A percentile compares a stretch with the other conserved stretches of the same genome.
Conservation (phyloP, 1,140 invertebrate species). For the Drosophila melanica region DNA sequence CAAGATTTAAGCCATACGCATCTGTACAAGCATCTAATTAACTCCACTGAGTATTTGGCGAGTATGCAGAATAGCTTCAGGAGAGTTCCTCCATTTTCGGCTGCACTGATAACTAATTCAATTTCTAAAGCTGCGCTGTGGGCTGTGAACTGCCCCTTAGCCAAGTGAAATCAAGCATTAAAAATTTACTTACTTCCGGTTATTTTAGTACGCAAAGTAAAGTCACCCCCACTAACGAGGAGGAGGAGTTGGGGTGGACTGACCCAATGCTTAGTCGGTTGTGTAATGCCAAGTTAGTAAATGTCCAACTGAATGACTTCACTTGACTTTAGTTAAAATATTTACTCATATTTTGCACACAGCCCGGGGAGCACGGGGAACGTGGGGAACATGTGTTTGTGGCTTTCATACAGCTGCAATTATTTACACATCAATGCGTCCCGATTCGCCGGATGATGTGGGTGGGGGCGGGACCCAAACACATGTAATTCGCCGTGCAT, state of each 20-base stretch:
- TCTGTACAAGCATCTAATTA: not conserved
- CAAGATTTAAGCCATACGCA: not conserved
- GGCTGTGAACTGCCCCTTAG: constrained; percentile 10
- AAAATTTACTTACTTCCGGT: constrained; percentile 77
- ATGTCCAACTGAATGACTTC: constrained; percentile 81
- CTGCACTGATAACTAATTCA: constrained; percentile 43
- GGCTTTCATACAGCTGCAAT: constrained; percentile 59
- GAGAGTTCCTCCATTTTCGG: not conserved
- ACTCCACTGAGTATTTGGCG: not conserved
- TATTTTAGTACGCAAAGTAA: constrained; percentile 81
- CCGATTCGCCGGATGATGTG: constrained; percentile 2
- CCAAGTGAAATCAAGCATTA: constrained; percentile 74
- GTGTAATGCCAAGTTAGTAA: constrained; percentile 79
- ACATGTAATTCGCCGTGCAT: constrained; percentile 18
- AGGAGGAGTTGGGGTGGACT: constrained; percentile 15
- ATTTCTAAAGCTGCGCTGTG: not conserved
- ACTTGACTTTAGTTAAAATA: constrained; percentile 78
- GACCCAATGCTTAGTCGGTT: constrained; percentile 71
- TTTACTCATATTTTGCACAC: constrained; percentile 72
- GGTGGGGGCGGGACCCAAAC: constrained; percentile 8
- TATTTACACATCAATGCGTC: constrained; percentile 72
- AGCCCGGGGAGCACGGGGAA: constrained; percentile 37
- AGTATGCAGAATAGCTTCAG: constrained; percentile 22
- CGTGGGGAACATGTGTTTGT: constrained; percentile 67
- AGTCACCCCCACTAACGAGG: constrained; percentile 51